phyloP scores from a whole-genome alignment of 2,797 vertebrate species.

The Fringilla coelebs region DNA sequence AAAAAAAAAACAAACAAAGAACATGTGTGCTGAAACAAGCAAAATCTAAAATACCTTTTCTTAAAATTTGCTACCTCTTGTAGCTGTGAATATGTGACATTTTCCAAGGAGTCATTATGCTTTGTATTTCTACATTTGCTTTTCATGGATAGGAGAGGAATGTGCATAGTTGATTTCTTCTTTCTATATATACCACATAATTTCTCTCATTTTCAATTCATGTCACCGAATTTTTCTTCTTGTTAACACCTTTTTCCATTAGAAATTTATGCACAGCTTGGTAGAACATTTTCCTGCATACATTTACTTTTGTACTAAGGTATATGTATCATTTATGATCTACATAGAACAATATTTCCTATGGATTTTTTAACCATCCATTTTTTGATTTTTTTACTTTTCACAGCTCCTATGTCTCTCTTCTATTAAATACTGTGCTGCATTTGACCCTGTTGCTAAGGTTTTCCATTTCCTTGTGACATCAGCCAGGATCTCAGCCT shows the following conservation, averaged over 20 bases:
- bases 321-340: background rate
- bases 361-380: background rate
- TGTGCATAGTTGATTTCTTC: background rate
- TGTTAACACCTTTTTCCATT: background rate
- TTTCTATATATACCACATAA: background rate
- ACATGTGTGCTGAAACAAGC: fast-evolving
- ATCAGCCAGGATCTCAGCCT: background rate
- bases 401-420: background rate
- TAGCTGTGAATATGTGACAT: background rate
- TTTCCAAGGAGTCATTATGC: background rate
- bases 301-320: background rate
- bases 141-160: background rate
- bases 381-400: background rate
- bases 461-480: background rate
- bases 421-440: background rate
- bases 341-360: background rate
- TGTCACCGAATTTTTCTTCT: background rate
- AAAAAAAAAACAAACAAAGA: background rate
- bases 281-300: background rate
- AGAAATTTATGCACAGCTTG: background rate
- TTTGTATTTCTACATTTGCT: background rate
- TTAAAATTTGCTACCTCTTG: background rate
- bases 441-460: background rate
- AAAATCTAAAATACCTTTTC: background rate
- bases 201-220: background rate